Evolutionary conservation across 2,888 invertebrate species (phyloP), one percentile per base, ranked within the genome.

Genomic region (Malthinus seriepunctatus): DNA sequence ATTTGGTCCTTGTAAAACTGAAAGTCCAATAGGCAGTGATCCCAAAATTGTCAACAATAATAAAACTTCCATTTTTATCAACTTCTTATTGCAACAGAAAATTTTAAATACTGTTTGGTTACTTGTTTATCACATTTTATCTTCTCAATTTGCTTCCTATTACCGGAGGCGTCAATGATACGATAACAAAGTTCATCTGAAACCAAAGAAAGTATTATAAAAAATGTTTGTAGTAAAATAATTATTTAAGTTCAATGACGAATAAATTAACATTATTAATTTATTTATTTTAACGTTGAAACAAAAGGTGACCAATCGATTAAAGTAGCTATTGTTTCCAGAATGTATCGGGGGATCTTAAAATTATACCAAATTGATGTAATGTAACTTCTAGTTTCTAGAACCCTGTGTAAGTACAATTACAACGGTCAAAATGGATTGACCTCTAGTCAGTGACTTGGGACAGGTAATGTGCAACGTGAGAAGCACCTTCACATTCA

Each of bases 1-100:
- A 78, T 93, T 91, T 23, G 90, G 88, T 47, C 91, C 92, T 67
- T 87, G 59, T 23, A 62, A 33, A 42, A 53, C 14, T 6, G 61
- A 14, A 12, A 31, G 9, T 55, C 37, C 47, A 11, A 33, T 32
- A 14, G 51, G 51, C n/a, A 55, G 23, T 4, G 37, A 6, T 11
- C 35, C 32, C 10, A 60, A 34, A 47, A 59, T 10, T 6, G 51
- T 37, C 10, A 48, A 14, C 9, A 32, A 33, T 15, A 31, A 4
- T 23, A 46, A 14, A 12, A 46, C 9, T 15, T 53, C 59, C 59
- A 59, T 59, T 23, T 8, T 48, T 52, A n/a, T 10, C 12, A 39
- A 47, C 12, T 48, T 39, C 12, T 48, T 39, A 15, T 9, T 15
- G 6, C 9, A 15, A 14, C 12, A 42, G 23, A 5, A 23, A 23